A percentile compares a stretch with the other conserved stretches of the same genome.
phyloP scores from a whole-genome alignment of 2,113 vertebrate species.

The Himantopus leucocephalus region DNA sequence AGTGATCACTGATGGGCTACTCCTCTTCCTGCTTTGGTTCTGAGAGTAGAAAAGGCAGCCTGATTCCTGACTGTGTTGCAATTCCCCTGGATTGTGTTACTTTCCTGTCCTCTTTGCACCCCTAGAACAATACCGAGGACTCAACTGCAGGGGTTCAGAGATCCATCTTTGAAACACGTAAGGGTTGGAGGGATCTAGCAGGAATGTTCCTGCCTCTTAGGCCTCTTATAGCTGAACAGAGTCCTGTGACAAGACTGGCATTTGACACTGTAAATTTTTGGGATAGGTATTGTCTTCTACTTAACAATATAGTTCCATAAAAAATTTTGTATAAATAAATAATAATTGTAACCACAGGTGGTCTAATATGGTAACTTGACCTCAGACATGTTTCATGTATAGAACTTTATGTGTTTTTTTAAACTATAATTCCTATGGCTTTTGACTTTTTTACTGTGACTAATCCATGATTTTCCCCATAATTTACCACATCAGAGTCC shows the following conservation, averaged over 20 bases:
- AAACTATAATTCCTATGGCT: not conserved
- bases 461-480: not conserved
- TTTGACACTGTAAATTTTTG: not conserved
- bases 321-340: not conserved
- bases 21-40: not conserved
- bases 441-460: slow-evolving; percentile 13
- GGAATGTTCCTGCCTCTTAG: not conserved
- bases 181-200: not conserved
- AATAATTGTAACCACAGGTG: not conserved
- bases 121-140: not conserved
- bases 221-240: not conserved
- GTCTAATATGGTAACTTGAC: not conserved
- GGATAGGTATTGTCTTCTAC: not conserved
- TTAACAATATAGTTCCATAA: not conserved
- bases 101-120: not conserved
- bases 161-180: not conserved
- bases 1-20: not conserved
- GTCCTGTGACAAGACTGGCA: not conserved
- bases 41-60: not conserved
- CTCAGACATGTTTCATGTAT: accelerated
- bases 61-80: not conserved
- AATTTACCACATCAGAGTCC: not conserved
- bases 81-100: not conserved
- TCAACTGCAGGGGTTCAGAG: accelerated
- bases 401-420: not conserved